phyloP scores from a whole-genome alignment of 2,113 vertebrate genomes.

The Holacanthus passer region DNA sequence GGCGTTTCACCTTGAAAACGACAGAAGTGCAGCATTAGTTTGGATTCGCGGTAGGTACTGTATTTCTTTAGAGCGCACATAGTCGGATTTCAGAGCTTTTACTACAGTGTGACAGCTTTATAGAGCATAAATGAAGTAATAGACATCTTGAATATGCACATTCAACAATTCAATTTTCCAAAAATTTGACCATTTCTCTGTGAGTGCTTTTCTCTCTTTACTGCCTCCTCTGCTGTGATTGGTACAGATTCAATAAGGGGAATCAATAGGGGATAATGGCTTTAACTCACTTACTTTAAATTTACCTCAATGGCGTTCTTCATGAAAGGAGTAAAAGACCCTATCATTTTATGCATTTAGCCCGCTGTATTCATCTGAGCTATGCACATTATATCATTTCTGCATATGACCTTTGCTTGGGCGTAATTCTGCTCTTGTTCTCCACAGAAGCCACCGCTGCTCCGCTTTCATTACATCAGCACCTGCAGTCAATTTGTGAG shows the following conservation, averaged over 20 bases:
- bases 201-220: constrained; percentile 4
- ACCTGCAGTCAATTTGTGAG: constrained; percentile 71
- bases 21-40: constrained; percentile 18
- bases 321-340: constrained; percentile 11
- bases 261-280: constrained; percentile 48
- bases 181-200: constrained; percentile 12
- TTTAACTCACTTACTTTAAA: constrained; percentile 38
- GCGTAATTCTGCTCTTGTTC: constrained; percentile 37
- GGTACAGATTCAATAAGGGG: constrained; percentile 18
- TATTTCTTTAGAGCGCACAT: constrained; percentile 22
- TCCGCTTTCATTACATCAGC: constrained; percentile 69
- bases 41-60: constrained; percentile 17
- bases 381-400: constrained; percentile 38
- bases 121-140: neutral
- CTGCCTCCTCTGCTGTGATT: constrained; percentile 4
- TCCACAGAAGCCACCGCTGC: constrained; percentile 18
- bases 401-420: constrained; percentile 67
- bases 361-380: constrained; percentile 15
- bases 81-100: constrained; percentile 19
- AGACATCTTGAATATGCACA: neutral
- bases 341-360: constrained; percentile 30
- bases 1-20: constrained; percentile 61
- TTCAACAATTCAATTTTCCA: constrained; percentile 1
- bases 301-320: neutral
- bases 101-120: constrained; percentile 8